These are phyloP conservation scores for Cottus gobio DNA, from an alignment of 2,113 vertebrate species.

Conservation along the genomic window DNA sequence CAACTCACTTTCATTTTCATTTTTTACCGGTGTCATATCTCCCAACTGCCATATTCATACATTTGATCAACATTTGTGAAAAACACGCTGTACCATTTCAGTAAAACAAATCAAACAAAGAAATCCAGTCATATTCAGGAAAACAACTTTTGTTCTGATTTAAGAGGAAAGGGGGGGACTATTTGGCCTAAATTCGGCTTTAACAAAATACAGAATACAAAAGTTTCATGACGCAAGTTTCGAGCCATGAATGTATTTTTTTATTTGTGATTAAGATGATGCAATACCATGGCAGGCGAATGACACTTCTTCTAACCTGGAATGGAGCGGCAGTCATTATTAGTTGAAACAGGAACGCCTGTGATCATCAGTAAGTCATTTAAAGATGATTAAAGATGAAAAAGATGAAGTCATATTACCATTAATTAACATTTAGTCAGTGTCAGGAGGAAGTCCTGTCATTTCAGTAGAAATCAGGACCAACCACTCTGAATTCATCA, in stretches of 20 bases:
- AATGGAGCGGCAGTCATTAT: not conserved
- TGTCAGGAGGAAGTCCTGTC: slow-evolving; percentile 12
- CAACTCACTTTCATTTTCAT: not conserved
- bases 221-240: too few species aligned
- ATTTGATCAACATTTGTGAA: not conserved
- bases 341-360: not conserved
- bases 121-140: not conserved
- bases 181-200: not conserved
- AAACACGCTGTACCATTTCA: not conserved
- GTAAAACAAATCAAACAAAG: not conserved
- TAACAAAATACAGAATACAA: not conserved
- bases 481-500: not conserved
- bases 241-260: not conserved
- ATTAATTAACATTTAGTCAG: slow-evolving; percentile 18
- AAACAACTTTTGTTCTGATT: not conserved
- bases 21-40: not conserved
- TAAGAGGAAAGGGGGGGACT: too few species aligned
- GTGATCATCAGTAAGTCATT: not conserved
- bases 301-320: not conserved
- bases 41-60: not conserved
- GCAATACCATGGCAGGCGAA: not conserved
- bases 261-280: not conserved
- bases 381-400: not conserved
- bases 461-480: slow-evolving; percentile 14
- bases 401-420: slow-evolving; percentile 20